Conservation (phyloP, 1,140 invertebrate genomes). For the Oryctes rhinoceros region DNA sequence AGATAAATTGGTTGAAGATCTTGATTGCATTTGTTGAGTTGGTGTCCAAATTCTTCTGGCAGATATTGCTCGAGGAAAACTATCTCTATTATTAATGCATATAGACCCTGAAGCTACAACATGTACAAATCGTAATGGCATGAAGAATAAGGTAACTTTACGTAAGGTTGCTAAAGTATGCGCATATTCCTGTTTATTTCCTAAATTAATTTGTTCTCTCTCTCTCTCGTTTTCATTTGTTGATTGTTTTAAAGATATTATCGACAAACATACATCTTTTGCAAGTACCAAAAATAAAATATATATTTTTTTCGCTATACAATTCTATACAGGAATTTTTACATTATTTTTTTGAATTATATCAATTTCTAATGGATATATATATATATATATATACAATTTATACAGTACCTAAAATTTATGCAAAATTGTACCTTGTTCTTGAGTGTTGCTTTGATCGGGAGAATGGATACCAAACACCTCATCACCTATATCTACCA, state of each 20-base stretch:
- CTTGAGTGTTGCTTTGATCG: conserved; percentile 57
- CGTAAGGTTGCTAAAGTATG: not conserved
- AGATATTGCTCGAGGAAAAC: conserved; percentile 53
- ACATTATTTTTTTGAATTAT: too few species aligned
- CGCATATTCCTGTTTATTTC: not conserved
- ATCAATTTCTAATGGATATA: too few species aligned
- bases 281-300: not conserved
- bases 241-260: too few species aligned
- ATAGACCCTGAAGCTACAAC: conserved; percentile 68
- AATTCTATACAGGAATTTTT: conserved; percentile 35
- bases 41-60: conserved; percentile 51
- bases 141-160: not conserved
- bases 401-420: conserved; percentile 49
- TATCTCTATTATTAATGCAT: conserved; percentile 66
- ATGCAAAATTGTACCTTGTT: conserved; percentile 59
- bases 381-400: conserved; percentile 36
- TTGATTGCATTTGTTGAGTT: conserved; percentile 50
- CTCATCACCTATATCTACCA: conserved; percentile 61
- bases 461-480: conserved; percentile 59
- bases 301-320: conserved; percentile 34
- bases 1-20: conserved; percentile 54
- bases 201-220: not conserved
- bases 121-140: conserved; percentile 27
- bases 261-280: not conserved
- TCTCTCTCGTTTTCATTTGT: too few species aligned